phyloP scores from a whole-genome alignment of 2,888 invertebrate species.

The Alcis repandata region DNA sequence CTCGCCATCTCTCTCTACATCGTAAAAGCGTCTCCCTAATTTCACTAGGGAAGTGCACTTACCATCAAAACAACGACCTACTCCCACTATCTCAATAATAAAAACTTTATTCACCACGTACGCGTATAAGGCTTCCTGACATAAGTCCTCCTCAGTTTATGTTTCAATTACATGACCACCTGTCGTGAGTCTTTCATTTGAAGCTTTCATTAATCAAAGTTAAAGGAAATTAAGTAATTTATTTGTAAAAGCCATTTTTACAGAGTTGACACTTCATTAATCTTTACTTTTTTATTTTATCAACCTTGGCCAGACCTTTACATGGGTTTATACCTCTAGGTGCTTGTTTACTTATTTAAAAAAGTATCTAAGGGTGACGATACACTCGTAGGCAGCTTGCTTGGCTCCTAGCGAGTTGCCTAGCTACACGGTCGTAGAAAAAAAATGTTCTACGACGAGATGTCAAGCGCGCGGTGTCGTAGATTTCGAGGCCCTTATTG shows the following conservation, averaged over 20 bases:
- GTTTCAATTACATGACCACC: constrained; percentile 26
- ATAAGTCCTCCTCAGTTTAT: constrained; percentile 18
- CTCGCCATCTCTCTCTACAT: background rate
- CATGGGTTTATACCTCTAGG: background rate
- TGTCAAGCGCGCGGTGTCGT: too few species aligned
- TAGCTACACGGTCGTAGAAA: too few species aligned
- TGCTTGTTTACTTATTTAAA: background rate
- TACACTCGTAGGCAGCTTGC: background rate
- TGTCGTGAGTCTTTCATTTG: constrained; percentile 19
- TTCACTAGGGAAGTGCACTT: constrained; percentile 15
- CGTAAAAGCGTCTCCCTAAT: constrained; percentile 9
- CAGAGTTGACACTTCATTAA: constrained; percentile 23
- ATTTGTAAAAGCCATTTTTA: constrained; percentile 24
- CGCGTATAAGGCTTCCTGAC: constrained; percentile 4
- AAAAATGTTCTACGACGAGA: too few species aligned
- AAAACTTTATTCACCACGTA: constrained; percentile 20
- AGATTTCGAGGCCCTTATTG: too few species aligned
- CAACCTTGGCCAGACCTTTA: background rate
- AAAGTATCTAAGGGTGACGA: background rate
- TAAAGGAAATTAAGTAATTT: constrained; percentile 23
- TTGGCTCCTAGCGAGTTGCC: background rate
- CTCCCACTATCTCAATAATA: constrained; percentile 10
- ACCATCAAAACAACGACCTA: constrained; percentile 10
- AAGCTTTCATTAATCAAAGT: constrained; percentile 23
- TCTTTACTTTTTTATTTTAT: constrained; percentile 20